A percentile compares a stretch with the other conserved stretches of the same genome.
phyloP scores from a whole-genome alignment of 2,797 vertebrate species.

The Periparus ater region DNA sequence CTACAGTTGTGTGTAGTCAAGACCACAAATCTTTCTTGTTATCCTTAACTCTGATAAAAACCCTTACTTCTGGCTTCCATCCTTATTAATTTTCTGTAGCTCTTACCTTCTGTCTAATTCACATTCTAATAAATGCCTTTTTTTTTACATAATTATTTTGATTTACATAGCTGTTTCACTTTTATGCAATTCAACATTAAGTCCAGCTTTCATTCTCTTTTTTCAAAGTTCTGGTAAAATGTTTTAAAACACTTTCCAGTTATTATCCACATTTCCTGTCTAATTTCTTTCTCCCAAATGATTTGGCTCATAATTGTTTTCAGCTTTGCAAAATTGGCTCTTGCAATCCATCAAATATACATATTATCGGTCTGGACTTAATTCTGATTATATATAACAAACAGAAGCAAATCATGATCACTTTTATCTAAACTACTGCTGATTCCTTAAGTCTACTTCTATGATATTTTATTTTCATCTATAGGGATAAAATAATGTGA shows the following conservation, averaged over 20 bases:
- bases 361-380: conserved; percentile 31
- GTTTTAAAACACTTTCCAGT: conserved; percentile 47
- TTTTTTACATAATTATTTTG: background rate
- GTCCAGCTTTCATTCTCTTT: background rate
- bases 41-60: background rate
- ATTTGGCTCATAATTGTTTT: conserved; percentile 56
- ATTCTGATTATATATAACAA: conserved; percentile 31
- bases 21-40: background rate
- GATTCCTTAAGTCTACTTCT: background rate
- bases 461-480: conserved; percentile 9
- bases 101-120: background rate
- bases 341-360: conserved; percentile 29
- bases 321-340: conserved; percentile 49
- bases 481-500: background rate
- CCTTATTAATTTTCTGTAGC: background rate
- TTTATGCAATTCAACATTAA: background rate
- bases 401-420: conserved; percentile 20
- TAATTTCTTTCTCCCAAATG: conserved; percentile 50
- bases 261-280: conserved; percentile 50
- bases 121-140: background rate
- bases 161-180: conserved; percentile 18
- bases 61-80: background rate
- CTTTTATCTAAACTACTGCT: conserved; percentile 22
- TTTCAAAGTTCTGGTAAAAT: background rate
- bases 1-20: background rate